Base-by-base conservation (phyloP, 2,888 invertebrate genomes). In the Graphium colonna region DNA sequence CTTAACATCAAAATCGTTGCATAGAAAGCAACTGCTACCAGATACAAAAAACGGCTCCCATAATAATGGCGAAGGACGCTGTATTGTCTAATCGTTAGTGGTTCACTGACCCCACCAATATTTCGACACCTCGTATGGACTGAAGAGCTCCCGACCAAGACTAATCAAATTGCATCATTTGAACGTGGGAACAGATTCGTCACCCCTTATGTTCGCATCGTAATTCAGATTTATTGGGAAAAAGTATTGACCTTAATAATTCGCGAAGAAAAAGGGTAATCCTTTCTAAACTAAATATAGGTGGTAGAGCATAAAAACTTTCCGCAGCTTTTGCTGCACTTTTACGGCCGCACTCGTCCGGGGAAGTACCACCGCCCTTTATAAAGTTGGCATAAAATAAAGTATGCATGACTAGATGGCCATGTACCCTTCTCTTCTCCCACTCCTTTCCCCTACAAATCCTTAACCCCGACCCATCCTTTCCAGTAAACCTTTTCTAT, bases 151-250 rank as follows among this genome's bases (percentile, higher is more conserved):
- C 39, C 39, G 39, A 40, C 40, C 51, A 28, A 17, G 3, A 39
- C 44, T 17, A 51, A 51, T 51, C 44, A 26, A 45, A 51, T 17
- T 41, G 40, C 40, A 40, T 16, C 31, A 48, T 18, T 40, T 17
- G 7, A 41, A 16, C 51, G 51, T 51, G 51, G 40, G 51, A 51
- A 51, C 49, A 7, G 36, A 36, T 36, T 13, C 12, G 26, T 36
- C 18, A 13, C 10, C 13, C 46, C 38, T 36, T 18, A 38, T 4
- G 33, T 18, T 36, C 38, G 9, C n/a, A 47, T 38, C 21, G 15
- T 39, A 38, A 38, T 18, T 38, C 10, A 10, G 5, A 21, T 18
- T 36, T 18, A 4, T 12, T 10, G 33, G 3, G 12, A 36, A 36
- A 13, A 36, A 36, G 5, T 2, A 36, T 36, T 13, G 36, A 5